Base-by-base conservation (phyloP, 2,113 vertebrate species). In the Poeciliopsis turrubarensis region DNA sequence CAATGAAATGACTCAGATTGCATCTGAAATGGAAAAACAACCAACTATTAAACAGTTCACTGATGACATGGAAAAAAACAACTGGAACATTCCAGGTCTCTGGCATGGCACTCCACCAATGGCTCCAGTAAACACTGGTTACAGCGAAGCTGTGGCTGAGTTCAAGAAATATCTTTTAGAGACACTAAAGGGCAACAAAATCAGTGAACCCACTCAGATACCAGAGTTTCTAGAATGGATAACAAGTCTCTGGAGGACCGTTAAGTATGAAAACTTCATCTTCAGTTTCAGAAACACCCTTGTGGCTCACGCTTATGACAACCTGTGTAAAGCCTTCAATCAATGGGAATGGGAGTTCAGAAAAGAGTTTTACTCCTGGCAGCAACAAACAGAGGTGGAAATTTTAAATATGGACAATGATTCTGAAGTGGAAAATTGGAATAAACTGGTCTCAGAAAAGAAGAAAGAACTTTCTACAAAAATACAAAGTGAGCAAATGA, bases 71-170 rank as follows among this genome's bases (percentile, higher is more conserved):
- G 75, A 68, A 0, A 81, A 77, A 47, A 86, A 89, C 67, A 89
- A 86, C 74, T 92, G 89, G 90, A 90, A 94, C 66, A 93, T 94
- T 47, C 90, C 90, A 54, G 89, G 92, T 60, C 81, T 94, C 15
- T 94, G 93, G 92, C 71, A 88, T 27, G 93, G 94, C 44, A 92
- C 83, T 0, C 93, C 93, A 27, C 93, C 94, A 7, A 93, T 94
- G 93, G 90, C 91, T 32, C 75, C 89, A 69, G 90, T 94, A 5
- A 93, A 86, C 76, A 84, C 77, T 30, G 93, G 87, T 10, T 94
- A 94, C 84, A 92, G 91, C 72, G 86, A 87, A 65, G 77, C 85
- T 72, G 87, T 86, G 1, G 77, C 76, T 47, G 65, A 75, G 6
- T 80, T 94, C 1, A 94, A 94, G 76, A 87, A 72, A 75, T 67